Base-by-base conservation (phyloP, 2,888 invertebrate species). In the Homarus gammarus region DNA sequence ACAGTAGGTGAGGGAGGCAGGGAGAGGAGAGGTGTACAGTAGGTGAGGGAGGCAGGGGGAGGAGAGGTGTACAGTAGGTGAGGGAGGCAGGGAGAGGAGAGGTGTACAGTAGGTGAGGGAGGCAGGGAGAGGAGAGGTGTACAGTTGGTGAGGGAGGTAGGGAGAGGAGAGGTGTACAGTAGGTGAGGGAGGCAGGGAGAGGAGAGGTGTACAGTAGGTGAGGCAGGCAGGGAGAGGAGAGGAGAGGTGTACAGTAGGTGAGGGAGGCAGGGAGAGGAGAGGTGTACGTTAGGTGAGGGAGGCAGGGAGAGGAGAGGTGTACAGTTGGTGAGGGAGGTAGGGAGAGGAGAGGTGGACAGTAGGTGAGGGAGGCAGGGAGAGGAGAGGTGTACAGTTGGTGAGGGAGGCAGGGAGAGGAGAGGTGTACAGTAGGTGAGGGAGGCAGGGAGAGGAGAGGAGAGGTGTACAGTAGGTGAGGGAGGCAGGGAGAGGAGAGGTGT, bases 41-140 rank as follows among this genome's bases (percentile, higher is more conserved):
- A n/a, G 33, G 38, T 5, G 73, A 2, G 5, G 33, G 38, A 36
- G 36, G 36, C 1, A 36, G 38, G 8, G 31, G 18, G 27, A 18
- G 49, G 0, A 18, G 18, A 49, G 33, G 27, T 15, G 73, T 31
- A n/a, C n/a, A n/a, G n/a, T n/a, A n/a, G 33, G 33, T 31, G 6
- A n/a, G 33, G 38, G 36, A 33, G 73, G 0, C 8, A 73, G 73
- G 36, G 70, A 27, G 22, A 15, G 72, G 33, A 73, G 73, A 31
- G n/a, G 68, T 68, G 68, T 49, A n/a, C 2, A 18, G 61, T 36
- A 56, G 56, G 36, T n/a, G 79, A 79, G 56, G 36, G 27, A 51
- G 56, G n/a, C 8, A 51, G 31, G 18, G 77, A 38, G 61, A 61
- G 22, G 61, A 61, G 61, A 61, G 61, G 27, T 18, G 72, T 70